Base-by-base conservation (phyloP, 2,113 vertebrate species). In the Shinisaurus crocodilurus region DNA sequence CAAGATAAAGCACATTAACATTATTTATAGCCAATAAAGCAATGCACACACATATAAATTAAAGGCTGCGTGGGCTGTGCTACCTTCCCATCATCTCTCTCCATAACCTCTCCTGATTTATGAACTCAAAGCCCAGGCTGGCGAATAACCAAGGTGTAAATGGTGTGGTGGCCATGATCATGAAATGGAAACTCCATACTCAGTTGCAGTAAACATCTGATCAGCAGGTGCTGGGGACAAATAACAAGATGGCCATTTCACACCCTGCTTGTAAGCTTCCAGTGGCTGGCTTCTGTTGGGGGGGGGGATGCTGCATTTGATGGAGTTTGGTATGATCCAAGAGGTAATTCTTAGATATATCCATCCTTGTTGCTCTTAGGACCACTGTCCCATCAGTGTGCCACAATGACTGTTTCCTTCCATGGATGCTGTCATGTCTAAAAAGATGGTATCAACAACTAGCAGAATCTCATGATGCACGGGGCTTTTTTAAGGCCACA, bases 11-110 rank as follows among this genome's bases (percentile, higher is more conserved):
- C 34, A 63, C 25, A 72, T 43, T 70, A 57, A 8, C 5, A 48
- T 50, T 90, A 85, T 90, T 70, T 70, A 65, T 12, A 29, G 43
- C 87, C 77, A 84, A 54, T 54, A 92, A 81, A 86, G 89, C 67
- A 82, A 87, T 81, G 74, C 10, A 63, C 12, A 10, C 0, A 69
- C 32, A 34, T 37, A 90, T 77, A 88, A 90, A 89, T 91, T 77
- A 85, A 6, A 9, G 0, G 9, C 45, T 69, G 34, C 7, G 34
- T 83, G 79, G 54, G 37, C 29, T 85, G 76, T 60, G 27, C 50
- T 48, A 45, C 16, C 23, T 27, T 90, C 86, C 54, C 86, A 3
- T 25, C 43, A 67, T 54, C 37, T 74, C 37, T 87, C 67, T 82
- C 37, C 50, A 23, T 34, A 48, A 85, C n/a, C 10, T 40, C 27